A percentile compares a stretch with the other conserved stretches of the same genome.
Conservation (phyloP, 2,113 vertebrate genomes). For the Sinocyclocheilus anshuiensis region DNA sequence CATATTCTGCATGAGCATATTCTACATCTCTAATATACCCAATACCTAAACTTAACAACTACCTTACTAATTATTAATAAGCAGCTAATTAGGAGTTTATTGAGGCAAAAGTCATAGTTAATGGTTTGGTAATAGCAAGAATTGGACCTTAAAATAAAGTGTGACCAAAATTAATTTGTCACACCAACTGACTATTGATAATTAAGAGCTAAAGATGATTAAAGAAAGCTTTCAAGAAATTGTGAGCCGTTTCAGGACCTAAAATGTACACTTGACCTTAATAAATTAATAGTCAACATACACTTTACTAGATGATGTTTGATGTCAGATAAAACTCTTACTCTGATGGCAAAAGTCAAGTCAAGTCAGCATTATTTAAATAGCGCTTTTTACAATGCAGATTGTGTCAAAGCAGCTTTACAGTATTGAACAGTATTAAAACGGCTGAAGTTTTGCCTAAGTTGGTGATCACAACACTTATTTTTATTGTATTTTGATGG, state of each 20-base stretch:
- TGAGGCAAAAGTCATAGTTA: no score
- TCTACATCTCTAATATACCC: no score
- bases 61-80: no score
- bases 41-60: no score
- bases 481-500: conserved; percentile 23
- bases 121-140: not conserved
- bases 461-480: not conserved
- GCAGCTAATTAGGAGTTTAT: no score
- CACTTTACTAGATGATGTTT: not conserved
- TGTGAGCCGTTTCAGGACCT: not conserved
- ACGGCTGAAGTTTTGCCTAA: not conserved
- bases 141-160: no score
- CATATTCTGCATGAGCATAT: no score
- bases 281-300: not conserved
- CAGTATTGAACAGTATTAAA: not conserved
- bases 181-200: not conserved
- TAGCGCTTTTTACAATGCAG: no score
- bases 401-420: no score
- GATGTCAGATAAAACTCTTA: not conserved
- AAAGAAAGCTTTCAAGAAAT: not conserved
- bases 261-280: not conserved
- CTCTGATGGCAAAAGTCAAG: not conserved
- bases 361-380: no score
- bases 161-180: not conserved
- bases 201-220: not conserved